phyloP scores from a whole-genome alignment of 1,140 invertebrate genomes.

The Hyphantria cunea region DNA sequence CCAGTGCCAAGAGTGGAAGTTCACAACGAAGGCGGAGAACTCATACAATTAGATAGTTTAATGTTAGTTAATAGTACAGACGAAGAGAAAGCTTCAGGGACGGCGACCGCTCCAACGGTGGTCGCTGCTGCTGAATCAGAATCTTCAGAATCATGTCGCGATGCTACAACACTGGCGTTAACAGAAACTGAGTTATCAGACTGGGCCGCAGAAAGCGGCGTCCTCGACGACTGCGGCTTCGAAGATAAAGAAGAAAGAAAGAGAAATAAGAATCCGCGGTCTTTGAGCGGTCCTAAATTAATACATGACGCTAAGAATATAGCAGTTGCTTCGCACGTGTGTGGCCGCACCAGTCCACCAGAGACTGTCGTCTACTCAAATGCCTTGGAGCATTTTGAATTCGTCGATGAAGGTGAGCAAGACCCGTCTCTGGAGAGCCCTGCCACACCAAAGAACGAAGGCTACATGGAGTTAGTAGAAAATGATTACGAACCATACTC shows the following conservation, averaged over 20 bases:
- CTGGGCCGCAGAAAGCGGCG: slow-evolving; percentile 90
- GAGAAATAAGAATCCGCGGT: slow-evolving; percentile 58
- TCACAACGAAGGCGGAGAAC: slow-evolving; percentile 85
- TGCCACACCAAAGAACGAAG: slow-evolving; percentile 58
- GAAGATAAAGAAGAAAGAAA: slow-evolving; percentile 58
- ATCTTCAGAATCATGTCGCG: slow-evolving; percentile 82
- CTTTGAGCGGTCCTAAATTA: slow-evolving; percentile 62
- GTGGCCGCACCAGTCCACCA: slow-evolving; percentile 52
- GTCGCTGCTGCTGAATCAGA: slow-evolving; percentile 57
- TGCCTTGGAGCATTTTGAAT: slow-evolving; percentile 69
- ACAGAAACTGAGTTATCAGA: slow-evolving; percentile 93
- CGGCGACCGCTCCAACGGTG: slow-evolving; percentile 52
- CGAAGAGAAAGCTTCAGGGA: slow-evolving; percentile 56
- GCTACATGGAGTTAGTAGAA: slow-evolving; percentile 74
- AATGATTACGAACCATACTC: slow-evolving; percentile 65
- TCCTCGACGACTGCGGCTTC: slow-evolving; percentile 86
- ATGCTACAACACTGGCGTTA: slow-evolving; percentile 85
- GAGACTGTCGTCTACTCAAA: slow-evolving; percentile 64
- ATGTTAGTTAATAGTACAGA: slow-evolving; percentile 71
- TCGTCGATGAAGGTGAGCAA: slow-evolving; percentile 72
- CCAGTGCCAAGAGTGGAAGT: slow-evolving; percentile 85
- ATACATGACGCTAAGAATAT: slow-evolving; percentile 71
- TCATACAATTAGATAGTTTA: slow-evolving; percentile 84
- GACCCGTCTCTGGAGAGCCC: slow-evolving; percentile 60
- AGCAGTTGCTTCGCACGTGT: slow-evolving; percentile 61